Base-by-base conservation (phyloP, 2,113 vertebrate species). In the Oncorhynchus tshawytscha region DNA sequence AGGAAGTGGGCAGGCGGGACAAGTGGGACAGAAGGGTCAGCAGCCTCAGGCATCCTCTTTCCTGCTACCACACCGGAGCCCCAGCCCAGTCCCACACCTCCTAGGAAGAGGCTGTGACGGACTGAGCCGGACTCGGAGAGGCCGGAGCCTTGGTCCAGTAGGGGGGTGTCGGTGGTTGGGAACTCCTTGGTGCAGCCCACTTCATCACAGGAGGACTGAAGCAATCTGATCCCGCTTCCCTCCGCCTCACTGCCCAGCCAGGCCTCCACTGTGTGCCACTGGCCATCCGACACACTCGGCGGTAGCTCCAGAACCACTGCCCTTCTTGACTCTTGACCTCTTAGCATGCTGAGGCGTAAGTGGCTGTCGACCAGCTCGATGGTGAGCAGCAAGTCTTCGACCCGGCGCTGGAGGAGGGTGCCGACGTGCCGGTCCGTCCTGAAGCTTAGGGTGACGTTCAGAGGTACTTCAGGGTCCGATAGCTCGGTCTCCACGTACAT, bases 191-290 rank as follows among this genome's bases (percentile, higher is more conserved):
- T 48, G 84, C 92, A 93, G 68, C 51, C 78, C 69, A 80, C 79
- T 51, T 94, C 94, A 0, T 83, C 84, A 71, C 96, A 98, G 57
- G 85, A 85, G 24, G 85, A 85, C n/a, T 93, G 93, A 1, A 84
- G 88, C 67, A 97, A 81, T 77, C 87, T 73, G 67, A 98, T 91
- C 67, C 91, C 90, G 81, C 96, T 91, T 72, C 87, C 76, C 79
- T 86, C 92, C 73, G 87, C 76, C 80, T 86, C 92, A 24, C 87
- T 87, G 4, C 89, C 91, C 45, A 97, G 85, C 1, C 81, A 92
- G 24, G 94, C 92, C 88, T 95, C 95, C 80, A 95, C 92, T 0
- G 91, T 89, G 89, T 97, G 95, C 96, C 97, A 98, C 76, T 85
- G 84, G 72, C 91, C 93, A 59, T 96, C 90, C 20, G 94, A 95